phyloP scores from a whole-genome alignment of 2,888 invertebrate genomes.

The Sphaeridia pumilis region DNA sequence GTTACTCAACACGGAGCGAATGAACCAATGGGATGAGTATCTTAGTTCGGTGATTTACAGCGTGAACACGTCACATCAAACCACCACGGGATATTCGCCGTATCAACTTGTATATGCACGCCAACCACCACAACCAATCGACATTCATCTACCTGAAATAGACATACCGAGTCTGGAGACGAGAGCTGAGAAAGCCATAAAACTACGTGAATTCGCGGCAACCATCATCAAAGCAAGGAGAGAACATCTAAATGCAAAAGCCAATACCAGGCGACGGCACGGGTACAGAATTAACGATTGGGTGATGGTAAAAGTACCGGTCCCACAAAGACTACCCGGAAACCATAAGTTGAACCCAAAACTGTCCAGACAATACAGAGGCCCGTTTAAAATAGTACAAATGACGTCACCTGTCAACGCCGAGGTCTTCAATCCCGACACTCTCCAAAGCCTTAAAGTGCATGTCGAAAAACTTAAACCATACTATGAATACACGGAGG shows the following conservation, averaged over 20 bases:
- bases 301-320: neutral
- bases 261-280: neutral
- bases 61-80: neutral
- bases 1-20: neutral
- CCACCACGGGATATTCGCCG: neutral
- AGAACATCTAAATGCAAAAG: neutral
- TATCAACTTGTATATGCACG: neutral
- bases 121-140: neutral
- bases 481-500: no score
- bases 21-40: neutral
- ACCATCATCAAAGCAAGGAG: neutral
- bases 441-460: neutral
- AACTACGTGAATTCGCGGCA: neutral
- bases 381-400: neutral
- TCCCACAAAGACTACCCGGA: no score
- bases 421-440: neutral
- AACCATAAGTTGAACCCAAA: neutral
- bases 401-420: neutral
- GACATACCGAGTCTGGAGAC: no score
- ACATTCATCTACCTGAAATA: neutral
- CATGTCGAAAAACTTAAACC: neutral
- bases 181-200: neutral
- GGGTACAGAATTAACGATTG: neutral
- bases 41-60: neutral
- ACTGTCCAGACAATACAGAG: neutral